Conservation (phyloP, 2,888 invertebrate genomes). For the Stratiomys singularior region DNA sequence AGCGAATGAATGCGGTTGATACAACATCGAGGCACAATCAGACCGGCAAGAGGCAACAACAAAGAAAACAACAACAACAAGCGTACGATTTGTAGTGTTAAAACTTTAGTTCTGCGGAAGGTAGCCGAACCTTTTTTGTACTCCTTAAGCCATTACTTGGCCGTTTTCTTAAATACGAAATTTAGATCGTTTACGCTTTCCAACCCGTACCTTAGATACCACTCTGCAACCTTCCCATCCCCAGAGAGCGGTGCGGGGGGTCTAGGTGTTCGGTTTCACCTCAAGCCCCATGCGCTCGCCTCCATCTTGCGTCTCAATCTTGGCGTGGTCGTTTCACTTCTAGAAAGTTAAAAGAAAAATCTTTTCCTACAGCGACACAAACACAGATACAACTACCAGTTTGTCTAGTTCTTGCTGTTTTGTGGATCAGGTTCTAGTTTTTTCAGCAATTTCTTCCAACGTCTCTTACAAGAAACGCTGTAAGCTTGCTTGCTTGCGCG, state of each 20-base stretch:
- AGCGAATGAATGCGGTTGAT: constrained; percentile 2
- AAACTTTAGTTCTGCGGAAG: not conserved
- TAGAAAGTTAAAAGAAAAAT: constrained; percentile 23
- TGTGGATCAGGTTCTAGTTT: constrained; percentile 36
- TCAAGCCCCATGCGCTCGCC: too few species aligned
- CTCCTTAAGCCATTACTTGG: not conserved
- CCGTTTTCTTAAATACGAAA: not conserved
- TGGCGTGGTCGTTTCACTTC: constrained; percentile 27
- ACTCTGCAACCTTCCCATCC: too few species aligned
- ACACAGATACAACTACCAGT: constrained; percentile 5
- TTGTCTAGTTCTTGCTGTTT: constrained; percentile 37
- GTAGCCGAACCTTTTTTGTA: not conserved
- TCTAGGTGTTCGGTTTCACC: too few species aligned
- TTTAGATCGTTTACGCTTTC: too few species aligned
- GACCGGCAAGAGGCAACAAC: not conserved
- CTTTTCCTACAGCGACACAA: not conserved
- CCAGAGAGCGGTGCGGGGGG: too few species aligned
- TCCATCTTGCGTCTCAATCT: not conserved
- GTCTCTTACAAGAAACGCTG: not conserved
- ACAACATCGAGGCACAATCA: not conserved
- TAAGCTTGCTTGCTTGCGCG: not conserved
- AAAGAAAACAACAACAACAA: not conserved
- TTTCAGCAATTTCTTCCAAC: not conserved
- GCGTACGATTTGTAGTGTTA: not conserved
- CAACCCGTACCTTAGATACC: too few species aligned